Conservation (phyloP, 2,113 vertebrate species). For the Malurus melanocephalus region DNA sequence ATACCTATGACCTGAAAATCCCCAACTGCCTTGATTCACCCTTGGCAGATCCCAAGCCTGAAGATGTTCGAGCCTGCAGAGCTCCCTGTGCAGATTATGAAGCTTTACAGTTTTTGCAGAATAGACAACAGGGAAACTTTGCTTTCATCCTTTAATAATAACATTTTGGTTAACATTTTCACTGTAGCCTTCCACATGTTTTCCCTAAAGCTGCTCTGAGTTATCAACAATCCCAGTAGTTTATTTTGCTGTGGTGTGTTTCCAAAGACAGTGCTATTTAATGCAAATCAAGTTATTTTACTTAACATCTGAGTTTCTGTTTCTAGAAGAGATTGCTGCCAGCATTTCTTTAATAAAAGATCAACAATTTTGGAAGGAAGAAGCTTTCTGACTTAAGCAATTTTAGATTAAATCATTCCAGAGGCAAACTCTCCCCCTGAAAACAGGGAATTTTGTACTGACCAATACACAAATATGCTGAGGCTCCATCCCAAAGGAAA, state of each 20-base stretch:
- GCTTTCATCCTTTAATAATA: neutral
- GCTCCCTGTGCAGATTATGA: neutral
- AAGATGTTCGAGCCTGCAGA: neutral
- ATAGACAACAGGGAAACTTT: neutral
- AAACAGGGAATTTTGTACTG: neutral
- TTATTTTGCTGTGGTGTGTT: neutral
- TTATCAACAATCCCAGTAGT: neutral
- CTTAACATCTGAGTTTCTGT: neutral
- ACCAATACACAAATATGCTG: neutral
- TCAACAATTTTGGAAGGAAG: neutral
- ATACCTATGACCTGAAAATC: neutral
- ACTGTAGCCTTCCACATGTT: neutral
- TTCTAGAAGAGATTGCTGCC: neutral
- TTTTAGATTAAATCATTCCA: neutral
- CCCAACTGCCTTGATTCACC: neutral
- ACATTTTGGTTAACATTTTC: neutral
- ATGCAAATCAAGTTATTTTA: neutral
- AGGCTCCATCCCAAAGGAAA: neutral
- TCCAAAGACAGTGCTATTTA: neutral
- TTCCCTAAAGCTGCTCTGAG: neutral
- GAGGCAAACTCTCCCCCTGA: neutral
- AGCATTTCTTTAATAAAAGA: neutral
- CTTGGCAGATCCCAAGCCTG: neutral
- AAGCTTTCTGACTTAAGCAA: neutral
- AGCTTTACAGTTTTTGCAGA: neutral